phyloP scores from a whole-genome alignment of 2,888 invertebrate species.

The Tupiocoris notatus region DNA sequence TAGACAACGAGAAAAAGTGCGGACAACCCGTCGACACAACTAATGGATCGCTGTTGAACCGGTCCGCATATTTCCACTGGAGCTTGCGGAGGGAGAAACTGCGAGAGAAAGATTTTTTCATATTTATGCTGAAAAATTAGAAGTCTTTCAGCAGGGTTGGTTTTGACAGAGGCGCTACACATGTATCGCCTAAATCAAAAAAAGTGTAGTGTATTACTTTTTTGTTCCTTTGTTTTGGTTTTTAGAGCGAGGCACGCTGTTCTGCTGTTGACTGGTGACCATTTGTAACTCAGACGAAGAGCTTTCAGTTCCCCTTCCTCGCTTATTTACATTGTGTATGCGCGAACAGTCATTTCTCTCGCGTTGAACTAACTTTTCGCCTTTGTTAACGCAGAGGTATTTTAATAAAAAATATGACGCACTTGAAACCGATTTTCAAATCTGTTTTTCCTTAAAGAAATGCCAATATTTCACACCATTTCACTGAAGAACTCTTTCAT shows the following conservation, averaged over 20 bases:
- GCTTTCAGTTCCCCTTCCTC: background rate
- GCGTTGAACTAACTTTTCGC: too few relatives aligned
- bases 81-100: background rate
- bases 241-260: background rate
- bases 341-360: background rate
- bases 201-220: background rate
- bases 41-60: too few relatives aligned
- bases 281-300: conserved; percentile 23
- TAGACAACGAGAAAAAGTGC: too few relatives aligned
- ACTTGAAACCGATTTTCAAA: too few relatives aligned
- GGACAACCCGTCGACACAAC: background rate
- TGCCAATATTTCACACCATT: too few relatives aligned
- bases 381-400: background rate
- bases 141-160: conserved; percentile 39
- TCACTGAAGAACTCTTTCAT: too few relatives aligned
- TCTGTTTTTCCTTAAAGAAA: too few relatives aligned
- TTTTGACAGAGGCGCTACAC: conserved; percentile 40
- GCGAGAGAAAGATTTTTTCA: conserved; percentile 10
- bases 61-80: background rate
- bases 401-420: too few relatives aligned
- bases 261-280: conserved; percentile 35
- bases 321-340: conserved; percentile 4
- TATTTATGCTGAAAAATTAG: conserved; percentile 26
- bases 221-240: background rate
- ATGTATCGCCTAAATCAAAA: conserved; percentile 40